phyloP scores from a whole-genome alignment of 30 jellyfish, hydroid and myxozoan genomes.

The Turritopsis dohrnii region DNA sequence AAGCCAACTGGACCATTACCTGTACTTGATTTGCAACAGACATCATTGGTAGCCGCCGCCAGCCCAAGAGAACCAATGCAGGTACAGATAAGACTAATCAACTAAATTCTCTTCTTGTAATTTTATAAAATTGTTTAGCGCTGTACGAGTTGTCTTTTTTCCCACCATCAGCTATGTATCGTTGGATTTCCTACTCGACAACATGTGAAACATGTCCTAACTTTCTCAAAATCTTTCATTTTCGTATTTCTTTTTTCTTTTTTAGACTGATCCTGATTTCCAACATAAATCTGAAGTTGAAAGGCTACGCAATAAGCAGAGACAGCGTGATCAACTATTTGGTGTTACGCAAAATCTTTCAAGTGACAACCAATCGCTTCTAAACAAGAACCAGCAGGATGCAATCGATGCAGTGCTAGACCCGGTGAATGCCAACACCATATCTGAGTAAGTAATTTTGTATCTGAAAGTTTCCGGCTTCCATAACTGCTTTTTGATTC shows the following conservation, averaged over 20 bases:
- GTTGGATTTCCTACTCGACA: too few relatives aligned
- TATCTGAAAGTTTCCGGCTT: too few relatives aligned
- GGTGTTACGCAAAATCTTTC: conserved; percentile 26
- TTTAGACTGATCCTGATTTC: conserved; percentile 50
- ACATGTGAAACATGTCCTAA: too few relatives aligned
- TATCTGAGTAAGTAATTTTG: conserved; percentile 10
- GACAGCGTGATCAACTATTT: conserved; percentile 55
- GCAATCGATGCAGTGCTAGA: conserved; percentile 72
- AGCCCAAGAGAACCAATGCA: not conserved
- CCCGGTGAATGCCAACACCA: conserved; percentile 41
- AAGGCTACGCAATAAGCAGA: conserved; percentile 79
- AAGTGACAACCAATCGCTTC: conserved; percentile 32
- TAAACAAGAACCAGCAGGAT: conserved; percentile 40
- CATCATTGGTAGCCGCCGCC: conserved; percentile 47
- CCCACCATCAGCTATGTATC: too few relatives aligned
- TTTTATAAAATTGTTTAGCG: not conserved
- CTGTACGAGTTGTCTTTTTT: not conserved
- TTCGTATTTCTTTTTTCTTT: not conserved
- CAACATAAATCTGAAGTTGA: conserved; percentile 84
- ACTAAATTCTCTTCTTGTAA: not conserved
- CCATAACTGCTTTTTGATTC: too few relatives aligned
- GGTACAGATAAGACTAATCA: not conserved
- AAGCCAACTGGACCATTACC: conserved; percentile 62
- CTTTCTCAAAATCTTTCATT: not conserved
- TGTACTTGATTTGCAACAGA: conserved; percentile 34